A percentile compares a stretch with the other conserved stretches of the same genome.
Evolutionary conservation across 2,797 vertebrate species (phyloP).

Genomic region (Tauraco hartlaubi): DNA sequence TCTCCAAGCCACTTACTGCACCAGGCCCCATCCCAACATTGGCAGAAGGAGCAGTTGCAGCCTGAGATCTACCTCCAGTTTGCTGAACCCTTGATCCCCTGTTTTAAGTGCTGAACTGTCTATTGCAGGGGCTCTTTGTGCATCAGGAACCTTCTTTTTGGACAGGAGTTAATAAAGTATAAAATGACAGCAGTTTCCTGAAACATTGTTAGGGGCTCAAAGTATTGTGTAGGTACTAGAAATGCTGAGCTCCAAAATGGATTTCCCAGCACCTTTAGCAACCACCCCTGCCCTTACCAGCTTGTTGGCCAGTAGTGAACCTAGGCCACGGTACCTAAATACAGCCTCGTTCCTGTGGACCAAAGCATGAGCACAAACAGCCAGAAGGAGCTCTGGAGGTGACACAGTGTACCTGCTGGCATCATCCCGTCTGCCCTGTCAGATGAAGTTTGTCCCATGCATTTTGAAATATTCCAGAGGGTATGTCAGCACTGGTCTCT

Average conservation of each 20-base stretch:
- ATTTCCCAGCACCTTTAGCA: neutral
- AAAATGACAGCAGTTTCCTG: neutral
- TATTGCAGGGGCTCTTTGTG: neutral
- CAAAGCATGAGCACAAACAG: neutral
- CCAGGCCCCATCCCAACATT: neutral
- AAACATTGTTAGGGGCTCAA: neutral
- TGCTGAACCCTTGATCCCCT: neutral
- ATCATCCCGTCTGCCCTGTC: neutral
- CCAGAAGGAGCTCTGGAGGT: neutral
- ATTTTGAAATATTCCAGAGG: neutral
- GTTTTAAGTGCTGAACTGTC: neutral
- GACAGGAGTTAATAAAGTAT: neutral
- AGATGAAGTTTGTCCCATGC: neutral
- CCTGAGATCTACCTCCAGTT: neutral
- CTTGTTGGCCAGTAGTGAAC: neutral
- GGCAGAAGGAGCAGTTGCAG: neutral
- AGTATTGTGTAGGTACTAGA: neutral
- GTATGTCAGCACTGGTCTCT: neutral
- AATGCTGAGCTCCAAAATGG: neutral
- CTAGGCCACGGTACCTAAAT: neutral
- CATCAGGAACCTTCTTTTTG: neutral
- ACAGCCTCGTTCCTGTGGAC: neutral
- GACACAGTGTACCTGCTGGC: neutral
- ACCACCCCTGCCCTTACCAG: neutral
- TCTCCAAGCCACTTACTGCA: neutral